These are phyloP conservation scores for Oscheius sp. DNA, from an alignment of 2,888 invertebrate species.

Conservation along the genomic window DNA sequence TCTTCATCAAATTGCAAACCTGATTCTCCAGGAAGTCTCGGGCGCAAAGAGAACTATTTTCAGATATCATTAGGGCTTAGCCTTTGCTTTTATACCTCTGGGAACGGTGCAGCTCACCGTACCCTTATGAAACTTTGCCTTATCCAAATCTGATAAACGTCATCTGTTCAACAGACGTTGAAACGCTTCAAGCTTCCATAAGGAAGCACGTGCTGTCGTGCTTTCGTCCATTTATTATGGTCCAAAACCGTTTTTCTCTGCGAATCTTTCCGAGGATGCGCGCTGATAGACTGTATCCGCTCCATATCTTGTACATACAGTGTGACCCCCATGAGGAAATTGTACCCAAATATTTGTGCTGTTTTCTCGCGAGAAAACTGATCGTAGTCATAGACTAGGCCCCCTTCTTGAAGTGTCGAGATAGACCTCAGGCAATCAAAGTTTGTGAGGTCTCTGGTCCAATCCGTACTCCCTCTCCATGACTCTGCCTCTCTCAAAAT, in stretches of 20 bases:
- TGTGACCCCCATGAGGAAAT: not conserved
- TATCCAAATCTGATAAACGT: too few relatives aligned
- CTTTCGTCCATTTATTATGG: slow-evolving; percentile 16
- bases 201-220: slow-evolving; percentile 2
- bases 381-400: slow-evolving; percentile 22
- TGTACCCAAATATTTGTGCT: not conserved
- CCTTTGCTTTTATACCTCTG: too few relatives aligned
- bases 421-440: too few relatives aligned
- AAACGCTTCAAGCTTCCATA: too few relatives aligned
- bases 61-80: too few relatives aligned
- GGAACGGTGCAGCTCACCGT: too few relatives aligned
- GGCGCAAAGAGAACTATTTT: too few relatives aligned
- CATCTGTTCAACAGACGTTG: too few relatives aligned
- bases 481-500: not conserved
- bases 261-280: slow-evolving; percentile 18
- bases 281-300: not conserved
- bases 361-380: slow-evolving; percentile 37
- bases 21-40: too few relatives aligned
- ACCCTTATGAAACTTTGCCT: too few relatives aligned
- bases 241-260: not conserved
- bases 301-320: slow-evolving; percentile 21
- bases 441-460: not conserved
- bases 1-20: too few relatives aligned
- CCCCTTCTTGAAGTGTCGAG: too few relatives aligned
- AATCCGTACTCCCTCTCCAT: not conserved